Base-by-base conservation (phyloP, 2,797 vertebrate species). In the Cetoscarus ocellatus region DNA sequence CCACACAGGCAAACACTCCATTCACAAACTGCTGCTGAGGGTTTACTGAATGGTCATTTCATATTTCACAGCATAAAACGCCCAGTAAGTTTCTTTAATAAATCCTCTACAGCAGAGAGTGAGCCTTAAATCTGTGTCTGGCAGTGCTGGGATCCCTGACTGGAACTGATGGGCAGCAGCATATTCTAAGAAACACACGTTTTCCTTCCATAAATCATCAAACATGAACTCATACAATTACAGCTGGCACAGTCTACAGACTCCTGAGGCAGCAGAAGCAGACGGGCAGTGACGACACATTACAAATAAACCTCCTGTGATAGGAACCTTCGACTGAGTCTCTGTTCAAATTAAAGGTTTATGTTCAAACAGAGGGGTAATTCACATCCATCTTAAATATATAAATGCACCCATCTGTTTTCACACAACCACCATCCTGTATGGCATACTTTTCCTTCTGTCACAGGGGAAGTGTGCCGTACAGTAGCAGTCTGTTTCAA, bases 191-290 rank as follows among this genome's bases (percentile, higher is more conserved):
- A 36, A 65, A 73, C 68, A 73, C 61, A 84, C 54, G 38, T 51
- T 80, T 71, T 79, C 82, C 72, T 52, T 43, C 48, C 43, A 72
- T 82, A 72, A 86, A 78, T 79, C 71, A 69, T n/a, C 44, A 14
- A 49, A 66, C 53, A 63, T 65, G 63, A 77, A 67, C 47, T 68
- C 63, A 40, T 73, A 65, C 63, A 81, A 70, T 83, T 79, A 86
- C 55, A 50, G n/a, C 15, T 70, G 73, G 67, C 72, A 64, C 1
- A 48, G 15, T 13, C 66, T 52, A 62, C 7, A 38, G 8, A 80
- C 62, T 59, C 53, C 71, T 73, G 51, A 87, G 40, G 67, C 61
- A 72, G 73, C 74, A 65, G 49, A 61, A 64, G 36, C 12, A 40
- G 44, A 14, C 47, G 63, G 62, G 18, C 10, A 9, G 27, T 34